A percentile compares a stretch with the other conserved stretches of the same genome.
phyloP scores from a whole-genome alignment of 2,888 invertebrate genomes.

The Entomobrya multifasciata region DNA sequence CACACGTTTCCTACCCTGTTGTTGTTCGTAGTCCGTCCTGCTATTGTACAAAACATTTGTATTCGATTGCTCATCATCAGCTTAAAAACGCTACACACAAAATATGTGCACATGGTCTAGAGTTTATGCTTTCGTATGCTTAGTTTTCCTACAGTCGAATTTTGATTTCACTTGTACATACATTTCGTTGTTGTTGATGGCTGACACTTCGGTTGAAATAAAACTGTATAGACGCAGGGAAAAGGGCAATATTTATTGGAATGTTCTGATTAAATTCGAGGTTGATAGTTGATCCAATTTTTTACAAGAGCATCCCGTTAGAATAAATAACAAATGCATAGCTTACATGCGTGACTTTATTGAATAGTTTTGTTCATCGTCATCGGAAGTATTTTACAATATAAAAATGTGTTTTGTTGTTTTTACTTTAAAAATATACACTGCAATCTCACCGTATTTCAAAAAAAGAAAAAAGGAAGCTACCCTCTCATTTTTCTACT shows the following conservation, averaged over 20 bases:
- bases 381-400: no score
- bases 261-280: slow-evolving; percentile 63
- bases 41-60: no score
- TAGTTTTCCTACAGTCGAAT: no score
- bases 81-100: not conserved
- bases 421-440: not conserved
- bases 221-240: not conserved
- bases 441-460: not conserved
- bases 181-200: not conserved
- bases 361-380: slow-evolving; percentile 7
- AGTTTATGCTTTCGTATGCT: slow-evolving; percentile 25
- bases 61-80: not conserved
- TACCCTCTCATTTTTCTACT: slow-evolving; percentile 21
- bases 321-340: not conserved
- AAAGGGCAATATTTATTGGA: slow-evolving; percentile 50
- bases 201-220: not conserved
- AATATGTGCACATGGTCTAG: not conserved
- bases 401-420: not conserved
- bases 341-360: slow-evolving; percentile 31
- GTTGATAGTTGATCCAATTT: slow-evolving; percentile 53
- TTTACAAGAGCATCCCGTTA: not conserved
- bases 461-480: not conserved
- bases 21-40: no score
- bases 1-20: not conserved
- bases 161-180: slow-evolving; percentile 40